A percentile compares a stretch with the other conserved stretches of the same genome.
Conservation (phyloP, 2,797 vertebrate genomes). For the Bovichtus variegatus region DNA sequence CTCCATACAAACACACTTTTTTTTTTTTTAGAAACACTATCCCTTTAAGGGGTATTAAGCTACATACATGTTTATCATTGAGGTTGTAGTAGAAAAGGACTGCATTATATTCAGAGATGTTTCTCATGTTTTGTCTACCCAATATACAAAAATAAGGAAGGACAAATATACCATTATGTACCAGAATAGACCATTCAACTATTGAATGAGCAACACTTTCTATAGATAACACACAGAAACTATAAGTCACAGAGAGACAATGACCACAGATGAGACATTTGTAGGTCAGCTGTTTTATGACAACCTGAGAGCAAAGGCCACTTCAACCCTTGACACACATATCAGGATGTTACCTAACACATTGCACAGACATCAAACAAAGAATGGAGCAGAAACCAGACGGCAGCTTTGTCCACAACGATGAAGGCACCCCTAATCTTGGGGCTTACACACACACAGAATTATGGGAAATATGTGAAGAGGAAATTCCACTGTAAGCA, state of each 20-base stretch:
- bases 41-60: not conserved
- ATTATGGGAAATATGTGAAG: slow-evolving; percentile 52
- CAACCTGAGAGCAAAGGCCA: slow-evolving; percentile 47
- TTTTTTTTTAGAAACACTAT: no score
- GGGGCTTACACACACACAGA: slow-evolving; percentile 5
- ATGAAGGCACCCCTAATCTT: not conserved
- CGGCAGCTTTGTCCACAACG: not conserved
- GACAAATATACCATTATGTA: not conserved
- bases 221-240: not conserved
- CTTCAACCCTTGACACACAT: slow-evolving; percentile 12
- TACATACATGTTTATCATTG: not conserved
- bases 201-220: not conserved
- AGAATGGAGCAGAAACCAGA: not conserved
- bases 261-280: not conserved
- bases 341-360: slow-evolving; percentile 6
- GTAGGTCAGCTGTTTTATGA: slow-evolving; percentile 30
- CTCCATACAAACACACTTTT: no score
- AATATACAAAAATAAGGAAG: not conserved
- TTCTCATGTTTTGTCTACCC: not conserved
- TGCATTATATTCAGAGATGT: no score
- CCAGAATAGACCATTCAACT: not conserved
- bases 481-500: slow-evolving; percentile 67
- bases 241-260: not conserved
- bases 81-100: no score
- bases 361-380: not conserved